These are phyloP conservation scores for Ornithorhynchus anatinus DNA, from an alignment of 2,113 vertebrate species.

Conservation along the genomic window DNA sequence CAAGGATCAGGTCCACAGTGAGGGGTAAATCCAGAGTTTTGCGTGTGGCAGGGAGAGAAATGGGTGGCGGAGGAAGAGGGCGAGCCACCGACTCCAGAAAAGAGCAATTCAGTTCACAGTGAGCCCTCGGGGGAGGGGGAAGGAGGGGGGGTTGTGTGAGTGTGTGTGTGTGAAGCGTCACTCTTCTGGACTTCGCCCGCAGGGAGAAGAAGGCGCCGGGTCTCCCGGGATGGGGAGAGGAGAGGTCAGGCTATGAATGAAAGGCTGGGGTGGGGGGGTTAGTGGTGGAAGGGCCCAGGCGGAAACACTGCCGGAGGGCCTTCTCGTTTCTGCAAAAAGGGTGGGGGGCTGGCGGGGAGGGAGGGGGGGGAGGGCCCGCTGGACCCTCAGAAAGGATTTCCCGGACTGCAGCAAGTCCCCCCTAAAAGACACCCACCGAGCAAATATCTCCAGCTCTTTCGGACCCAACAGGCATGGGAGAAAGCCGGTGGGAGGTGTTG, in stretches of 20 bases:
- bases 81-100: not conserved
- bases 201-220: slow-evolving; percentile 34
- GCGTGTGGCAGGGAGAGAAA: not conserved
- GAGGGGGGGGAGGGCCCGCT: not conserved
- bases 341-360: not conserved
- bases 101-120: not conserved
- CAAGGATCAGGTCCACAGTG: not conserved
- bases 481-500: too few species aligned
- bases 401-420: too few species aligned
- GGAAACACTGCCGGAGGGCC: not conserved
- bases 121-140: slow-evolving; percentile 7
- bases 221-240: not conserved
- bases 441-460: not conserved
- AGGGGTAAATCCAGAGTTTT: not conserved
- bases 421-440: not conserved
- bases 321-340: not conserved
- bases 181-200: not conserved
- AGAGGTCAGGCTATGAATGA: not conserved
- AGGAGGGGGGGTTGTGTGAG: not conserved
- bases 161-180: not conserved
- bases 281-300: not conserved
- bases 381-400: too few species aligned
- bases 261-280: not conserved
- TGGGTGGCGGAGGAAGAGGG: not conserved
- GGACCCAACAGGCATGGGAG: too few species aligned